phyloP scores from a whole-genome alignment of 2,888 invertebrate genomes.

The Epiblema foenella region DNA sequence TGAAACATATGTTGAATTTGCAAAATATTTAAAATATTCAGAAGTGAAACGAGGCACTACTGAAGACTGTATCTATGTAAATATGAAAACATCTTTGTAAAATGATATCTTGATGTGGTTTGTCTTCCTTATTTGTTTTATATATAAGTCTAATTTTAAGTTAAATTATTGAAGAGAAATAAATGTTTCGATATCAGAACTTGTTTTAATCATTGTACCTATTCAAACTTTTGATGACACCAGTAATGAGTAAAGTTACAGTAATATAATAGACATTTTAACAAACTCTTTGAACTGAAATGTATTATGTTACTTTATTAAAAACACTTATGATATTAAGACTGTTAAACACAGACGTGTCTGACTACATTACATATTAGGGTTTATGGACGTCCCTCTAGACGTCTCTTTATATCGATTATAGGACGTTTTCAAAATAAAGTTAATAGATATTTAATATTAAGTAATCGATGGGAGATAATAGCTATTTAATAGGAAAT shows the following conservation, averaged over 20 bases:
- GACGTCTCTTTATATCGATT: too few relatives aligned
- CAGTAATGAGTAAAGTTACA: background rate
- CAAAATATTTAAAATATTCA: slow-evolving; percentile 38
- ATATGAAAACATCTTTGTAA: slow-evolving; percentile 71
- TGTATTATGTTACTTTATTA: too few relatives aligned
- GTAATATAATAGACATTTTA: too few relatives aligned
- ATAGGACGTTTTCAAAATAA: background rate
- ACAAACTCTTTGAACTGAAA: too few relatives aligned
- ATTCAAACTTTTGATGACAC: background rate
- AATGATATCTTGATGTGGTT: slow-evolving; percentile 67
- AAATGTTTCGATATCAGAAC: slow-evolving; percentile 75
- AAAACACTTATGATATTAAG: too few relatives aligned
- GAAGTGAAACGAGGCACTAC: slow-evolving; percentile 14
- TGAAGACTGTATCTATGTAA: slow-evolving; percentile 71
- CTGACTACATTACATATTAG: too few relatives aligned
- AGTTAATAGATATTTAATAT: too few relatives aligned
- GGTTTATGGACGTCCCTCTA: too few relatives aligned
- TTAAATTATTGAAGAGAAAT: slow-evolving; percentile 83
- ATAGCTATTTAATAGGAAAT: background rate
- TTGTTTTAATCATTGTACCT: slow-evolving; percentile 16
- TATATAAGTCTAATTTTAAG: slow-evolving; percentile 74
- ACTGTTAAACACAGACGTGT: too few relatives aligned
- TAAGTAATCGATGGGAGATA: background rate
- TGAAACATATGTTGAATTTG: slow-evolving; percentile 38
- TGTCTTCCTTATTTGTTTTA: slow-evolving; percentile 83